These are phyloP conservation scores for Condylura cristata DNA, from an alignment of 2,113 vertebrate species.

Conservation along the genomic window DNA sequence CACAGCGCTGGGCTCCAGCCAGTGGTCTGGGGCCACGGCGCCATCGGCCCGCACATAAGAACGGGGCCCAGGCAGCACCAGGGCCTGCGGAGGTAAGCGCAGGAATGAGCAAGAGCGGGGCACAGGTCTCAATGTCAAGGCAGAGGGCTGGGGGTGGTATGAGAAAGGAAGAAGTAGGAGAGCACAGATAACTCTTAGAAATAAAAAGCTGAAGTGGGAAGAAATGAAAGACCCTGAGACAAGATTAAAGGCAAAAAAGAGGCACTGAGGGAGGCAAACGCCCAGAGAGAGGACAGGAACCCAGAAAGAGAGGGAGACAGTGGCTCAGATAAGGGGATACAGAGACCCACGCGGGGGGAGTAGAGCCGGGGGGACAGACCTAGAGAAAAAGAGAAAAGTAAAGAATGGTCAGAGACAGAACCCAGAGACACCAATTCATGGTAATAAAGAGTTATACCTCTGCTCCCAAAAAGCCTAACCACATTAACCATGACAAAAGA, in stretches of 20 bases:
- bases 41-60: slow-evolving; percentile 91
- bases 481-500: too few relatives aligned
- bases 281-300: background rate
- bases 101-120: background rate
- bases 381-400: background rate
- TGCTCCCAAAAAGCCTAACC: background rate
- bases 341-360: background rate
- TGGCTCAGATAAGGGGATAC: background rate
- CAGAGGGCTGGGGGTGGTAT: accelerated
- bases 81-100: slow-evolving; percentile 81
- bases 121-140: background rate
- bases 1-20: slow-evolving; percentile 92
- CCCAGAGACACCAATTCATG: background rate
- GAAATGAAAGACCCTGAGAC: background rate
- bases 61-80: slow-evolving; percentile 88
- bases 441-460: too few relatives aligned
- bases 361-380: background rate
- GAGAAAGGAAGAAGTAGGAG: background rate
- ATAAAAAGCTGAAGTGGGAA: background rate
- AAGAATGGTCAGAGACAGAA: background rate
- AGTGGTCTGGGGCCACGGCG: slow-evolving; percentile 90
- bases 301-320: background rate
- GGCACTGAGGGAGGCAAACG: background rate
- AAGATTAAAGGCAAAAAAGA: background rate
- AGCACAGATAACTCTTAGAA: background rate